phyloP scores from a whole-genome alignment of 1,140 invertebrate genomes.

The Ladona fulva region DNA sequence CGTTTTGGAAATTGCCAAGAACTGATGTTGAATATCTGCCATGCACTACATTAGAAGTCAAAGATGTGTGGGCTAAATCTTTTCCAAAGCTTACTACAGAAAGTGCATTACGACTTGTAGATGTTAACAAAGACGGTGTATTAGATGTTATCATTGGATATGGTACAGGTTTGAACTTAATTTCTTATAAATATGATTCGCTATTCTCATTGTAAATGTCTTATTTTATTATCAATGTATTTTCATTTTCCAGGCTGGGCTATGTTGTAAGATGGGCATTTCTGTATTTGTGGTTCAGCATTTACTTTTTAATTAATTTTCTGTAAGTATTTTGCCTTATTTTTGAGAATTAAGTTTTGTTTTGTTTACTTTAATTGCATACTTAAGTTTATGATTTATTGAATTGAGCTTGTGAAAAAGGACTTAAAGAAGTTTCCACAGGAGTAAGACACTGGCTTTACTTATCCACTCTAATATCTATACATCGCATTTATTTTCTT shows the following conservation, averaged over 20 bases:
- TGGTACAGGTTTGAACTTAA: slow-evolving; percentile 54
- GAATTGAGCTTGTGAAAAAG: too few relatives aligned
- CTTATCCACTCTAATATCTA: too few relatives aligned
- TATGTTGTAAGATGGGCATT: slow-evolving; percentile 34
- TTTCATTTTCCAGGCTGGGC: slow-evolving; percentile 33
- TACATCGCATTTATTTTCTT: too few relatives aligned
- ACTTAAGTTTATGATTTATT: too few relatives aligned
- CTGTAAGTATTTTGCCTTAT: slow-evolving; percentile 21
- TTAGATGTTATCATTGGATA: slow-evolving; percentile 72
- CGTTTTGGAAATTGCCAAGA: slow-evolving; percentile 39
- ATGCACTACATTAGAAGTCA: slow-evolving; percentile 57
- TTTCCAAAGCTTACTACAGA: slow-evolving; percentile 68
- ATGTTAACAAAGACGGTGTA: slow-evolving; percentile 64
- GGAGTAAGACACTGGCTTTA: too few relatives aligned
- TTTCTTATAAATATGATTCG: background rate
- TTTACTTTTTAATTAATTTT: background rate
- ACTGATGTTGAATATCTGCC: slow-evolving; percentile 40
- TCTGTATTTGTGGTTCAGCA: background rate
- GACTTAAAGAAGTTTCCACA: too few relatives aligned
- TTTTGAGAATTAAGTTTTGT: background rate
- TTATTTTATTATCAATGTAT: background rate
- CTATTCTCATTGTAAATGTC: background rate
- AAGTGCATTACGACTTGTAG: slow-evolving; percentile 57
- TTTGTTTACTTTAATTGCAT: background rate
- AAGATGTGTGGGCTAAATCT: slow-evolving; percentile 60